Evolutionary conservation across 2,888 invertebrate species (phyloP).

Genomic region (Itoplectis maculator): DNA sequence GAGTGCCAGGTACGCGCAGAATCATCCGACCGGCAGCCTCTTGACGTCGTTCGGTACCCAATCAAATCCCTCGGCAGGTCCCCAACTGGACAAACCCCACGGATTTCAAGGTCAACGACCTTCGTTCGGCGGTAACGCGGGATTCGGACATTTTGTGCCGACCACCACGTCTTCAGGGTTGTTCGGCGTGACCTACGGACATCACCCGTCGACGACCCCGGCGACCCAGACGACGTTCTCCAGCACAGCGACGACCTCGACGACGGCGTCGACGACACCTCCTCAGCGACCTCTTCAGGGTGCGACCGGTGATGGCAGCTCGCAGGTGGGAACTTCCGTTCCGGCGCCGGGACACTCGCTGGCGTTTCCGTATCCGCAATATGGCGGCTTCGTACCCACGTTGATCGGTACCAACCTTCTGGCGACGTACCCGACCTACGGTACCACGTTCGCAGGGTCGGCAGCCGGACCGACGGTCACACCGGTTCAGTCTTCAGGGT

Average conservation of each 20-base stretch:
- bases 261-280: slow-evolving; percentile 38
- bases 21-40: slow-evolving; percentile 65
- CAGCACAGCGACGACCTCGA: slow-evolving; percentile 65
- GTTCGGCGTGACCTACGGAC: no score
- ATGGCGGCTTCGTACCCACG: slow-evolving; percentile 79
- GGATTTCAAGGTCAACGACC: no score
- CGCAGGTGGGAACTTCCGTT: slow-evolving; percentile 67
- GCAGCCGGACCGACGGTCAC: slow-evolving; percentile 55
- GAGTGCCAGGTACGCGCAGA: slow-evolving; percentile 72
- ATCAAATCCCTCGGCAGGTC: slow-evolving; percentile 59
- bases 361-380: slow-evolving; percentile 71
- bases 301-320: slow-evolving; percentile 67
- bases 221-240: slow-evolving; percentile 67
- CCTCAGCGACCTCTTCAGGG: slow-evolving; percentile 66
- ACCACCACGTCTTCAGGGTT: slow-evolving; percentile 65
- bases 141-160: slow-evolving; percentile 73
- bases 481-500: slow-evolving; percentile 69
- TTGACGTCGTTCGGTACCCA: slow-evolving; percentile 55
- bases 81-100: slow-evolving; percentile 58
- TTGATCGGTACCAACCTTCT: slow-evolving; percentile 68
- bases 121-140: slow-evolving; percentile 51
- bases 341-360: slow-evolving; percentile 64
- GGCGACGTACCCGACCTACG: no score
- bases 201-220: slow-evolving; percentile 52
- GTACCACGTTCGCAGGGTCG: no score